Base-by-base conservation (phyloP, 2,888 invertebrate species). In the Drosophila pseudotalamancana region DNA sequence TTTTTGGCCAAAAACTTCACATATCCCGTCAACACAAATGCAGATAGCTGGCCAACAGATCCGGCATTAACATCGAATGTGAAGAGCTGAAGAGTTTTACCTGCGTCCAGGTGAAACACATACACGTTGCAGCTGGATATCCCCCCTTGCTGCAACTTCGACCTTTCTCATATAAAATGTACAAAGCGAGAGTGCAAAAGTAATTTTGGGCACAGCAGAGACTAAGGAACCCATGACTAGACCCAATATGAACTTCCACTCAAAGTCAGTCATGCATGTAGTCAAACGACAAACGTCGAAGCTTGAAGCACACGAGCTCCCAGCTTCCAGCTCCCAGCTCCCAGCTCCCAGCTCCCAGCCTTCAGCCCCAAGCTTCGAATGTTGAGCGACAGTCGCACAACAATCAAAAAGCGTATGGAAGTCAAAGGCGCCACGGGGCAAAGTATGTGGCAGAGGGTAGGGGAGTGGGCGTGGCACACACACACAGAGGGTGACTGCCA, bases 361-460 rank as follows among this genome's bases (percentile, higher is more conserved):
- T 14, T 49, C 39, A 37, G 21, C 32, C 19, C 31, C 25, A 39
- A 29, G 37, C 39, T 4, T 19, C 37, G 29, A 55, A 62, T 62
- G 63, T 23, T 42, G 18, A 54, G 64, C 64, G 55, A 68, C 49
- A 54, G 37, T 63, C 63, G 59, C 71, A 80, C 80, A 84, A 84
- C 87, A 87, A 81, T 87, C 73, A 84, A 87, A 81, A 77, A 84
- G 62, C 69, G 84, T 73, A 84, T 73, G 57, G 40, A 87, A 81
- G 81, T 83, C 87, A 81, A 84, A 72, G 87, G 70, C 73, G 84
- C 87, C 77, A 16, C 35, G 40, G 80, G 80, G 67, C 77, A 67
- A 32, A 57, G 66, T 27, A n/a, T 0, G 29, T n/a, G 42, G 11
- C 34, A 21, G 23, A 45, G 57, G 21, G 8, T 25, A 19, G 27